phyloP scores from a whole-genome alignment of 2,797 vertebrate genomes.

The Artibeus lituratus region DNA sequence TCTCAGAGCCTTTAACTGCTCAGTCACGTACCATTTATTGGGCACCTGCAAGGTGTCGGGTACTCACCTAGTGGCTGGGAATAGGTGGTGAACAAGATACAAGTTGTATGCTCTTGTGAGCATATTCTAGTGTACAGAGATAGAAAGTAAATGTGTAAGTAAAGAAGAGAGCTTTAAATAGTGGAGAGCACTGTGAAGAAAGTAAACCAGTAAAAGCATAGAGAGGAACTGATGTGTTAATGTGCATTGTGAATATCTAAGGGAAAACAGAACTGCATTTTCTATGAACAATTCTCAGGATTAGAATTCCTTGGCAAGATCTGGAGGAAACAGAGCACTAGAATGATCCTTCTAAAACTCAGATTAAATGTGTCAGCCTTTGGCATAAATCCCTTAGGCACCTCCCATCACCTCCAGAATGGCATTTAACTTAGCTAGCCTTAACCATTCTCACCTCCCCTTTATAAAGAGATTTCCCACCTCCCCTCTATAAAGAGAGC shows the following conservation, averaged over 20 bases:
- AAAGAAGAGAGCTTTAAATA: not conserved
- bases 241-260: rapidly evolving
- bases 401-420: not conserved
- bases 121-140: not conserved
- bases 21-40: not conserved
- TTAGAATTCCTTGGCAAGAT: not conserved
- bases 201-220: not conserved
- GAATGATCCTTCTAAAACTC: not conserved
- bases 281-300: not conserved
- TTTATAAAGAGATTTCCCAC: not conserved
- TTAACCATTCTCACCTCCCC: not conserved
- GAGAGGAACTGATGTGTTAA: not conserved
- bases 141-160: not conserved
- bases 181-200: not conserved
- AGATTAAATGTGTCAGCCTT: not conserved
- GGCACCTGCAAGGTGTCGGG: not conserved
- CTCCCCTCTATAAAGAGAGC: not conserved
- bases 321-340: not conserved
- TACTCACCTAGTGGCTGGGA: not conserved
- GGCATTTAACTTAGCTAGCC: not conserved
- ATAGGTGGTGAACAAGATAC: not conserved
- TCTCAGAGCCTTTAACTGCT: constrained; percentile 13
- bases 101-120: not conserved
- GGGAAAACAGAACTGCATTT: not conserved
- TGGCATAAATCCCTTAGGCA: not conserved